phyloP scores from a whole-genome alignment of 64 coral and sea anemone genomes.

The Acropora yongei region DNA sequence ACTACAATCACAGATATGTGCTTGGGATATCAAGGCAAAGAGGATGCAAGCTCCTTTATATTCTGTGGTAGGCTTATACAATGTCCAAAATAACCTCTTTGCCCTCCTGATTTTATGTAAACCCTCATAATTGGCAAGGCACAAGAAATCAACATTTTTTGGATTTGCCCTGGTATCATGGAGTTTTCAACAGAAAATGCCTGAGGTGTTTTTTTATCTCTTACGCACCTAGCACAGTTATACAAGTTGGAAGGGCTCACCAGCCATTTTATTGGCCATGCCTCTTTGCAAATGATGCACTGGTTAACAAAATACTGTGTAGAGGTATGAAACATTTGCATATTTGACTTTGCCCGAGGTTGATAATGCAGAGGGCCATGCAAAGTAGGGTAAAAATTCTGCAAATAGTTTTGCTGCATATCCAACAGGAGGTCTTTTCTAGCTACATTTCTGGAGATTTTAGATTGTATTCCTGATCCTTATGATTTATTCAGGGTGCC shows the following conservation, averaged over 20 bases:
- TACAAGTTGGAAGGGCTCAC: not conserved
- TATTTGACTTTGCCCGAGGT: conserved; percentile 22
- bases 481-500: not conserved
- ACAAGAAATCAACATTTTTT: not conserved
- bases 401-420: conserved; percentile 14
- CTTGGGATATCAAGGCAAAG: too few species aligned
- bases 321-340: not conserved
- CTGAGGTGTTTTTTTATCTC: conserved; percentile 6
- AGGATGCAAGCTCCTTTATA: too few species aligned
- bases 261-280: not conserved
- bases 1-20: too few species aligned
- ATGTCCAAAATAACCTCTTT: too few species aligned
- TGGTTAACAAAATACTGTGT: conserved; percentile 16
- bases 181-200: conserved; percentile 24
- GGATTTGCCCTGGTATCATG: conserved; percentile 16
- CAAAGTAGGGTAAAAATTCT: not conserved
- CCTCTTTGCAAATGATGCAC: conserved; percentile 12
- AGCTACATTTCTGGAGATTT: not conserved
- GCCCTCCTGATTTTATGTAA: too few species aligned
- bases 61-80: too few species aligned
- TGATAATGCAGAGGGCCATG: conserved; percentile 17
- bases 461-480: not conserved
- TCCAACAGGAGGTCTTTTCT: not conserved
- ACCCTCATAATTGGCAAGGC: too few species aligned
- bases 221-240: not conserved